Evolutionary conservation across 1,140 invertebrate species (phyloP).

Genomic region (Drosophila sp.): DNA sequence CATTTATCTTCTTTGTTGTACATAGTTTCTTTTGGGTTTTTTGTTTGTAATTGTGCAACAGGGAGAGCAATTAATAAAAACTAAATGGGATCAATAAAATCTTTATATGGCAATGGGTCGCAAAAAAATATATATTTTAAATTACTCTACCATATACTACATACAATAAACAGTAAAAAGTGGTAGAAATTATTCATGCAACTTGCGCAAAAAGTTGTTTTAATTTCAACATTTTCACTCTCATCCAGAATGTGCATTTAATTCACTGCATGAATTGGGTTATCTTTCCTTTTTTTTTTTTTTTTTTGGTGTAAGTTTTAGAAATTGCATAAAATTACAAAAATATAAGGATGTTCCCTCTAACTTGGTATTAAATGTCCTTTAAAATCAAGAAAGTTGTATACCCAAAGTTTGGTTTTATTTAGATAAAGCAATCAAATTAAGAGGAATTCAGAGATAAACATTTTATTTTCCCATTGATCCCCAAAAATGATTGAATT

Average conservation of each 20-base stretch:
- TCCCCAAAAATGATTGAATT: too few relatives aligned
- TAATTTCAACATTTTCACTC: background rate
- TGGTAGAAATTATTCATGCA: conserved; percentile 1
- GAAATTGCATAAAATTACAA: too few relatives aligned
- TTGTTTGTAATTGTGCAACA: background rate
- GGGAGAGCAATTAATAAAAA: conserved; percentile 15
- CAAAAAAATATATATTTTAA: background rate
- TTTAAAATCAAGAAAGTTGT: too few relatives aligned
- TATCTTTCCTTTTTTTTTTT: too few relatives aligned
- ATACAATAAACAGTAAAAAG: background rate
- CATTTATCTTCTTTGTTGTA: background rate
- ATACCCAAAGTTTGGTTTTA: too few relatives aligned
- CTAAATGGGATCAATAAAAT: conserved; percentile 20
- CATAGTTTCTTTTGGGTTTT: background rate
- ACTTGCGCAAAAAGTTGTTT: conserved; percentile 1
- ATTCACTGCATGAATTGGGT: too few relatives aligned
- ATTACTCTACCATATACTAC: background rate
- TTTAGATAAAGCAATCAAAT: background rate
- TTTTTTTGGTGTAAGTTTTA: too few relatives aligned
- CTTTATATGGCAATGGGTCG: conserved; percentile 2
- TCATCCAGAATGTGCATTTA: too few relatives aligned
- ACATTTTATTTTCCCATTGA: too few relatives aligned
- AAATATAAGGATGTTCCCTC: too few relatives aligned
- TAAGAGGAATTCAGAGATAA: too few relatives aligned
- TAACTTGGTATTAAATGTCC: too few relatives aligned